These are phyloP conservation scores for Whitmania pigra DNA, from an alignment of 1,140 invertebrate species.

Conservation along the genomic window DNA sequence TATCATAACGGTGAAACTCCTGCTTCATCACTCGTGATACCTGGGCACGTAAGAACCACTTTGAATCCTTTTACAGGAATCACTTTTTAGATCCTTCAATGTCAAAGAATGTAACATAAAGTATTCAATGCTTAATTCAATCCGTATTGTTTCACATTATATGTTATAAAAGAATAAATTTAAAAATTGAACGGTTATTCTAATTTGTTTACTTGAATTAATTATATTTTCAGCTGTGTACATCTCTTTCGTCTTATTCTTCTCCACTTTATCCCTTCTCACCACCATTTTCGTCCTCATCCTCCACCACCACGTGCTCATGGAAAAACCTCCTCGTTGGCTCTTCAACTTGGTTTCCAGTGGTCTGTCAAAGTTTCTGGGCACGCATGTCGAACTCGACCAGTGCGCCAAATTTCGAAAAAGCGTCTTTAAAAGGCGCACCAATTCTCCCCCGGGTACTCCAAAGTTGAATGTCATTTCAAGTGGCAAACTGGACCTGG, in stretches of 20 bases:
- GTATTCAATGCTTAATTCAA: too few species aligned
- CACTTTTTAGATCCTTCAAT: too few species aligned
- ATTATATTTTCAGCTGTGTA: constrained; percentile 1
- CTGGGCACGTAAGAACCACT: too few species aligned
- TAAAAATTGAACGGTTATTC: neutral
- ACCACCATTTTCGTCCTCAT: constrained; percentile 9
- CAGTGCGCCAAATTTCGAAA: neutral
- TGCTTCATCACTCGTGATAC: too few species aligned
- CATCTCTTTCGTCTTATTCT: neutral
- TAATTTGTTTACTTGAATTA: neutral
- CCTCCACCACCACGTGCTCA: neutral
- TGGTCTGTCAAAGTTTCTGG: neutral
- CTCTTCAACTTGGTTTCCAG: neutral
- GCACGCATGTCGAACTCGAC: neutral
- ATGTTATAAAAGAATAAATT: neutral
- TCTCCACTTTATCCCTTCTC: neutral
- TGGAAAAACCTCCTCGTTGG: neutral
- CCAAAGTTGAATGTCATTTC: neutral
- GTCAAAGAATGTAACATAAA: too few species aligned
- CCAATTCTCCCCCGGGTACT: neutral
- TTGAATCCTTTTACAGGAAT: too few species aligned
- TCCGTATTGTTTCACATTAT: too few species aligned
- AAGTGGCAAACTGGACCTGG: neutral
- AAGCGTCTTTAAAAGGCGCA: neutral
- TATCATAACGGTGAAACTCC: too few species aligned